phyloP scores from a whole-genome alignment of 1,140 invertebrate genomes.

The Drosophila orena region DNA sequence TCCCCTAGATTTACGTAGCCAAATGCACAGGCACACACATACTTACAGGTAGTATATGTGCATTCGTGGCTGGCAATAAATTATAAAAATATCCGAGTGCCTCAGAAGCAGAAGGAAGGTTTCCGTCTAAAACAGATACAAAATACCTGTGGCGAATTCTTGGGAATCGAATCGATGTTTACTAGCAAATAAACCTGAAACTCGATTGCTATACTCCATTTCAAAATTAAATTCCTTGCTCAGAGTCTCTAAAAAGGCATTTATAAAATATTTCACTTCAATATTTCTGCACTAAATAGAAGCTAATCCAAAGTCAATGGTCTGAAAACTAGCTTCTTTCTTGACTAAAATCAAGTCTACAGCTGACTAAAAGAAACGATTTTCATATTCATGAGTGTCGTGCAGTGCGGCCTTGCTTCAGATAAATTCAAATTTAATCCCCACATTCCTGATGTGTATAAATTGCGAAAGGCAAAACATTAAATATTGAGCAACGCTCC shows the following conservation, averaged over 20 bases:
- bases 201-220: background rate
- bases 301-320: background rate
- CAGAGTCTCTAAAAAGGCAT: constrained; percentile 1
- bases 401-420: constrained; percentile 7
- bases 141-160: constrained; percentile 10
- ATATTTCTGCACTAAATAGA: constrained; percentile 6
- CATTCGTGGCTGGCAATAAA: constrained; percentile 69
- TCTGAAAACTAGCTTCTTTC: background rate
- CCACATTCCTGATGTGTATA: constrained; percentile 48
- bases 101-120: constrained; percentile 14
- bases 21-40: constrained; percentile 41
- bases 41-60: constrained; percentile 30
- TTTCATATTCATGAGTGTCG: constrained; percentile 35
- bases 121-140: constrained; percentile 20
- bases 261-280: constrained; percentile 1
- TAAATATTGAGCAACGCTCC: constrained; percentile 44
- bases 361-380: background rate
- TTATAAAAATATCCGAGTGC: constrained; percentile 76
- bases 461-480: constrained; percentile 40
- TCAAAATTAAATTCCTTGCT: constrained; percentile 8
- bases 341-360: background rate
- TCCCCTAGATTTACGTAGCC: constrained; percentile 64
- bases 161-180: constrained; percentile 11
- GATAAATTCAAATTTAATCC: constrained; percentile 43
- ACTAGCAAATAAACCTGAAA: background rate